phyloP scores from a whole-genome alignment of 2,797 vertebrate genomes.

The Lophotriccus pileatus region DNA sequence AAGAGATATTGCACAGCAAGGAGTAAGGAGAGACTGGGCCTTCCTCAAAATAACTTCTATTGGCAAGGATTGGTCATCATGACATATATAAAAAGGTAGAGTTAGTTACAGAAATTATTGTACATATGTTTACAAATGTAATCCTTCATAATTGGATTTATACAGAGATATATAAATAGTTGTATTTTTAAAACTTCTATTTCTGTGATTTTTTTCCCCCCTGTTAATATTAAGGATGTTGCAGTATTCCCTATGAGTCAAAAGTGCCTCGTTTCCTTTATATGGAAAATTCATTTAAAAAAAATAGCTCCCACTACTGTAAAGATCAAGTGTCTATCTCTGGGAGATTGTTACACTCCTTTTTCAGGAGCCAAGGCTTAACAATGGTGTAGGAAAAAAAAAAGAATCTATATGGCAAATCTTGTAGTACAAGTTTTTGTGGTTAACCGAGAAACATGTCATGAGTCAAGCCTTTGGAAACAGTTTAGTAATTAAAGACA shows the following conservation, averaged over 20 bases:
- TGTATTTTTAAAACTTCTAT: not conserved
- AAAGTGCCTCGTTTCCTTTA: conserved; percentile 41
- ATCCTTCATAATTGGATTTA: not conserved
- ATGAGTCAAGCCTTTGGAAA: conserved; percentile 81
- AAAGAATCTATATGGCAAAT: conserved; percentile 77
- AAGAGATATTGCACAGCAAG: not conserved
- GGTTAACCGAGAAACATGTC: conserved; percentile 80
- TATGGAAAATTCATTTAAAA: not conserved
- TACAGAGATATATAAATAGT: not conserved
- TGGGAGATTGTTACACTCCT: conserved; percentile 45
- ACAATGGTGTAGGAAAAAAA: conserved; percentile 61
- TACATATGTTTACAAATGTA: not conserved
- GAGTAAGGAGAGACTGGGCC: not conserved
- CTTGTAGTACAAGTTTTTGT: conserved; percentile 83
- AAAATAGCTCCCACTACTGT: conserved; percentile 34
- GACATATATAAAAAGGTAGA: not conserved
- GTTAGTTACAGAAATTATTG: not conserved
- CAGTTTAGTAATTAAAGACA: conserved; percentile 83
- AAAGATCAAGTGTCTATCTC: conserved; percentile 61
- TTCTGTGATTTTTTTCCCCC: not conserved
- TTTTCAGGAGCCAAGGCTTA: conserved; percentile 74
- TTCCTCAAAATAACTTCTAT: not conserved
- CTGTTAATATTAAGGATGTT: not conserved
- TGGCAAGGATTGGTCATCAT: not conserved
- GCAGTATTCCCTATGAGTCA: not conserved